Percentiles rank a stretch among this genome's conserved stretches.
Conservation (phyloP, 2,113 vertebrate species). For the Protobothrops flavoviridis region DNA sequence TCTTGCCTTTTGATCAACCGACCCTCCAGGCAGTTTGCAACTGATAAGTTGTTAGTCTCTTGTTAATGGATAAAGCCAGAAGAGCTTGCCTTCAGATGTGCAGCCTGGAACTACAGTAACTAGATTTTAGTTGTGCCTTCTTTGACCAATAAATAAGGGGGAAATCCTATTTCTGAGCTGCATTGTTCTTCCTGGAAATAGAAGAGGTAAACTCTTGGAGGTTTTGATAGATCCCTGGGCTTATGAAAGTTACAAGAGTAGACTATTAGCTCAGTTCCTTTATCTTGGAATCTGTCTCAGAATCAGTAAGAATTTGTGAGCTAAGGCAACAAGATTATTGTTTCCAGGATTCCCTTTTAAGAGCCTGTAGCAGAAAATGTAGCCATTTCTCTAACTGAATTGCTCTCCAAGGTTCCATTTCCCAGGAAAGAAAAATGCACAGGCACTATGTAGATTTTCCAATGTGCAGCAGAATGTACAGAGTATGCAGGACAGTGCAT, state of each 20-base stretch:
- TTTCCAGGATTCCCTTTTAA: background rate
- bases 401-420: background rate
- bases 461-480: background rate
- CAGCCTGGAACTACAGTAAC: background rate
- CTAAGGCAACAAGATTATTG: background rate
- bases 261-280: background rate
- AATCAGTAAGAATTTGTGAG: background rate
- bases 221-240: background rate
- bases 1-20: background rate
- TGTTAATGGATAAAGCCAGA: background rate
- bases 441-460: background rate
- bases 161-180: background rate
- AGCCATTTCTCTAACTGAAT: background rate
- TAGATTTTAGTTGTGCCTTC: background rate
- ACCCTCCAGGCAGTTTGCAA: background rate
- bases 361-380: background rate
- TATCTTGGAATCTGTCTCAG: fast-evolving
- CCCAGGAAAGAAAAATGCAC: background rate
- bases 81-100: background rate
- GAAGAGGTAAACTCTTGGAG: background rate
- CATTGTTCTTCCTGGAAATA: background rate
- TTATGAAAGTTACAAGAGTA: background rate
- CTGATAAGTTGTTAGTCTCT: background rate
- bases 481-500: background rate
- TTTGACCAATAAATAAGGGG: background rate